Conservation (phyloP, 2,888 invertebrate genomes). For the Spisula subtruncata region DNA sequence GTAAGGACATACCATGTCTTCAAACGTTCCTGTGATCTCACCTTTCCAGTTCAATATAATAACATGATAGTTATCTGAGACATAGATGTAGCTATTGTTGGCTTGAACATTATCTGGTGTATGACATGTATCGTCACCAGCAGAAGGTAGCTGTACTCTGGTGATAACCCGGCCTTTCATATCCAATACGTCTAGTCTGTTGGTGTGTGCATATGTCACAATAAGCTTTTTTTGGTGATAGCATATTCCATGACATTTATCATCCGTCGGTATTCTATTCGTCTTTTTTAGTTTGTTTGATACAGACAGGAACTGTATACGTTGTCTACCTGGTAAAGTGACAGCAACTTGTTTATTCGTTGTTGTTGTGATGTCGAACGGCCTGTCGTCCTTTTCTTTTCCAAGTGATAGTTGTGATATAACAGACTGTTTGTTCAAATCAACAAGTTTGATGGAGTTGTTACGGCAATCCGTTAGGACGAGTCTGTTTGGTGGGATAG, state of each 20-base stretch:
- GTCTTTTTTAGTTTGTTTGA: not conserved
- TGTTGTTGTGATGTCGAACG: not conserved
- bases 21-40: slow-evolving; percentile 3
- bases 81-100: too few species aligned
- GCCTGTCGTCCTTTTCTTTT: not conserved
- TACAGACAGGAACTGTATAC: slow-evolving; percentile 3
- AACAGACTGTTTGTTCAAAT: not conserved
- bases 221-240: slow-evolving; percentile 6
- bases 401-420: not conserved
- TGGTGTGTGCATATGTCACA: not conserved
- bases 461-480: not conserved
- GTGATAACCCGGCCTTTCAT: too few species aligned
- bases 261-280: not conserved
- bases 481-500: not conserved
- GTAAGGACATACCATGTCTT: not conserved
- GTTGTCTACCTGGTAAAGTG: not conserved
- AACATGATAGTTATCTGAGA: not conserved
- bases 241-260: not conserved
- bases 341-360: slow-evolving; percentile 16
- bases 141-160: too few species aligned
- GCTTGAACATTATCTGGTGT: too few species aligned
- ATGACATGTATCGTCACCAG: too few species aligned
- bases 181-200: not conserved
- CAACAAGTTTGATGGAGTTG: not conserved
- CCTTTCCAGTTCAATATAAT: not conserved